Evolutionary conservation across 2,113 vertebrate species (phyloP).

Genomic region (Eonycteris spelaea): DNA sequence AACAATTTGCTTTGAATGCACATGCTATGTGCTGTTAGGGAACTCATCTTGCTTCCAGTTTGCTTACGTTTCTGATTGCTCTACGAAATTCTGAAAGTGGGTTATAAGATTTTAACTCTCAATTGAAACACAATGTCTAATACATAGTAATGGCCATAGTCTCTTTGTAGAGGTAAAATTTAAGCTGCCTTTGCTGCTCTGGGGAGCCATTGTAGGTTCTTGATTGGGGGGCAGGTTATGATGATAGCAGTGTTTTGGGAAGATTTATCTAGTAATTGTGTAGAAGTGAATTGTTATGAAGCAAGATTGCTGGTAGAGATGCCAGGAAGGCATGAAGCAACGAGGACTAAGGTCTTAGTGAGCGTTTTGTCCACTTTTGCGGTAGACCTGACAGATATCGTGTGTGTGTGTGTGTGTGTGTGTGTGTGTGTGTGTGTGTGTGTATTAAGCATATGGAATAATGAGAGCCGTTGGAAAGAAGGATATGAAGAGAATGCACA

Average conservation of each 20-base stretch:
- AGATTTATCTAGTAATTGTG: neutral
- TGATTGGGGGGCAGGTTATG: neutral
- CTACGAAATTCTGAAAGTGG: neutral
- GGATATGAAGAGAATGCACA: neutral
- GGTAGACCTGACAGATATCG: neutral
- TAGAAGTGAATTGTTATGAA: neutral
- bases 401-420: neutral
- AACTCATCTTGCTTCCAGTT: neutral
- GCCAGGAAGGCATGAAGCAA: neutral
- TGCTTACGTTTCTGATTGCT: neutral
- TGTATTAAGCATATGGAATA: neutral
- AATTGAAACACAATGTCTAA: neutral
- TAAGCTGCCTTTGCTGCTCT: neutral
- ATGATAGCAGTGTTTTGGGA: neutral
- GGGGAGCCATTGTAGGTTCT: neutral
- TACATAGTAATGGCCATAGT: neutral
- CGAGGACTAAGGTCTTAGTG: neutral
- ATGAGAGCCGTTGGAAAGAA: neutral
- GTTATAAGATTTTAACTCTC: neutral
- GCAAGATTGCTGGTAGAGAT: neutral
- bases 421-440: neutral
- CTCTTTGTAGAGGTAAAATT: neutral
- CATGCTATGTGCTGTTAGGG: neutral
- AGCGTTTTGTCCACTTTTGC: neutral
- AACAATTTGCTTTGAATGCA: neutral